Percentiles rank a stretch among this genome's conserved stretches.
These are phyloP conservation scores for Petromus typicus DNA, from an alignment of 2,113 vertebrate genomes.

Conservation along the genomic window DNA sequence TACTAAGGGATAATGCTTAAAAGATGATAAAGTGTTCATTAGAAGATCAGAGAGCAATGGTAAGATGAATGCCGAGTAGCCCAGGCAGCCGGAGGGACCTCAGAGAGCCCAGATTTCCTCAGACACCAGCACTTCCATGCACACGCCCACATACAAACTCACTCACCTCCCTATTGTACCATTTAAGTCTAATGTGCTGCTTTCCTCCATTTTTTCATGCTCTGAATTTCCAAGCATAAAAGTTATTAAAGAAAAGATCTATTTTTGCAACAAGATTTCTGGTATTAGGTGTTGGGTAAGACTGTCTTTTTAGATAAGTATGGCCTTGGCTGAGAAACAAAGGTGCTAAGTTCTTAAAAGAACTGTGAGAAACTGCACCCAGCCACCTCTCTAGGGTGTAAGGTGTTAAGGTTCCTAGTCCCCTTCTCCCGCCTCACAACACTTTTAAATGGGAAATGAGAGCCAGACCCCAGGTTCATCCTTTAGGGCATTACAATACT, in stretches of 20 bases:
- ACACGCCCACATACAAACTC: not conserved
- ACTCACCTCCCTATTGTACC: not conserved
- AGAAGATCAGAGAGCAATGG: not conserved
- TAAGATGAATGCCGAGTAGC: not conserved
- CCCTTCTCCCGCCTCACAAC: not conserved
- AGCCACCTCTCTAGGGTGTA: not conserved
- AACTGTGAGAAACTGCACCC: constrained; percentile 11
- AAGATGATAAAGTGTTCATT: not conserved
- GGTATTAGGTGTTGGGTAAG: not conserved
- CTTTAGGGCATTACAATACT: not conserved
- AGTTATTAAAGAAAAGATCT: not conserved
- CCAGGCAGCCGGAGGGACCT: not conserved
- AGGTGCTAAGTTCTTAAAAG: constrained; percentile 43
- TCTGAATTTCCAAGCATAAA: constrained; percentile 39
- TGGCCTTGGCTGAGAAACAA: not conserved
- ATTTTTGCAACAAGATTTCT: constrained; percentile 50
- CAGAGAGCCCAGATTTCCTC: not conserved
- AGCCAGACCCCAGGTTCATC: not conserved
- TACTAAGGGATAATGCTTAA: not conserved
- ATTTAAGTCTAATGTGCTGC: not conserved
- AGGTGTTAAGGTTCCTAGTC: not conserved
- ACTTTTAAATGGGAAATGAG: not conserved
- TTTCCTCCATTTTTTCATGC: constrained; percentile 15
- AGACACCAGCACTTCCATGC: rapidly evolving
- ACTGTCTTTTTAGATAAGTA: not conserved